Evolutionary conservation across 2,888 invertebrate genomes (phyloP), one percentile per base, ranked within the genome.

Genomic region (Tetragnatha montana): DNA sequence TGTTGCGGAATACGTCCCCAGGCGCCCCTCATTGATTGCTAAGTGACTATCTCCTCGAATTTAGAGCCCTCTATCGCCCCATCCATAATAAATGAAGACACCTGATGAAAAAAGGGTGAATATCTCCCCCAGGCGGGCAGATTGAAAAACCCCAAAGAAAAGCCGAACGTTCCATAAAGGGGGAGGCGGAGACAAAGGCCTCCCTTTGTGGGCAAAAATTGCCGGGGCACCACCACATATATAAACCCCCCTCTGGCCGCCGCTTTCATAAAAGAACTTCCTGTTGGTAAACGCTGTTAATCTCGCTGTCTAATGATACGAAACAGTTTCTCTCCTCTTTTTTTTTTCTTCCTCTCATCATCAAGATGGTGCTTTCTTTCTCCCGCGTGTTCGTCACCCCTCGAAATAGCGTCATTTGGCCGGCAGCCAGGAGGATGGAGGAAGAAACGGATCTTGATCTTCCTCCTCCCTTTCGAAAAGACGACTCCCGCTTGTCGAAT

Each of bases 231-330:
- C 60, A 81, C 84, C 35, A 1, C 35, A 35, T 35, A 35, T 35
- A 85, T 85, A 89, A 89, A 89, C 85, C 35, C 50, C 74, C 75
- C 69, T 84, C 70, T 79, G 60, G 71, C 17, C 60, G 71, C 17
- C 60, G 81, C 84, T 60, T 60, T 76, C 70, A 81, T 89, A 85
- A 89, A 89, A 89, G 89, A 89, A 81, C 89, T 89, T 89, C 89
- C 89, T 89, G 89, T 89, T 89, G 89, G 89, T 89, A 89, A 85
- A 85, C 71, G 89, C 80, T 89, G 89, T 89, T 89, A 89, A 89
- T 89, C 89, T 89, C 85, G 81, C 85, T 81, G 85, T 89, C 89
- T 89, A 89, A 89, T 89, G 89, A 89, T 89, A 89, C 89, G 89
- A 89, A 89, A 85, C 89, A 89, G 79, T 86, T 86, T 86, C 21